phyloP scores from a whole-genome alignment of 35 echinoderm and acorn worm species.

The Stichopus chloronotus region DNA sequence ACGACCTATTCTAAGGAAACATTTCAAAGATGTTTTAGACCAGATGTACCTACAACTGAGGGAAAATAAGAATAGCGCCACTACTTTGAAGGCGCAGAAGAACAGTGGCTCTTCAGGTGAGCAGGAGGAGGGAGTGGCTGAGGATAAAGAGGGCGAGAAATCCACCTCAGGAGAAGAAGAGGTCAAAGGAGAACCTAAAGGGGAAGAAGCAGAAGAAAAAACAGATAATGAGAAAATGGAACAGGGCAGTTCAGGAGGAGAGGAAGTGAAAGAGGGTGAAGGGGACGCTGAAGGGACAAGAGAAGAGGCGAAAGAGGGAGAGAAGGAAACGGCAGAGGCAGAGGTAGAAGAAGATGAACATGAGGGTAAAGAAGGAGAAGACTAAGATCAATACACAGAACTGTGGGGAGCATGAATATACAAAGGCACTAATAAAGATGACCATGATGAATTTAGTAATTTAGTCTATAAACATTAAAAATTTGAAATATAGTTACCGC shows the following conservation, averaged over 20 bases:
- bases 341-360: neutral
- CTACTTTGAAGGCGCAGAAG: neutral
- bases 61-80: neutral
- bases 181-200: neutral
- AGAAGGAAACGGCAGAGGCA: neutral
- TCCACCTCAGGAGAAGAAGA: neutral
- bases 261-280: neutral
- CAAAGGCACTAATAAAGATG: too few species aligned
- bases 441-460: too few species aligned
- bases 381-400: neutral
- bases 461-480: too few species aligned
- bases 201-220: neutral
- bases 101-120: neutral
- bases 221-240: neutral
- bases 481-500: too few species aligned
- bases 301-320: neutral
- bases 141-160: neutral
- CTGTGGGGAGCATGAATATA: too few species aligned
- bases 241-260: too few species aligned
- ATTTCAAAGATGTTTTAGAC: slow-evolving; percentile 38
- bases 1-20: slow-evolving; percentile 71
- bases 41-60: neutral
- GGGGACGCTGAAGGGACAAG: neutral
- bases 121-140: neutral
- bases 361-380: neutral